phyloP scores from a whole-genome alignment of 92 coral and sea anemone genomes.

The Anthopleura xanthogrammica region DNA sequence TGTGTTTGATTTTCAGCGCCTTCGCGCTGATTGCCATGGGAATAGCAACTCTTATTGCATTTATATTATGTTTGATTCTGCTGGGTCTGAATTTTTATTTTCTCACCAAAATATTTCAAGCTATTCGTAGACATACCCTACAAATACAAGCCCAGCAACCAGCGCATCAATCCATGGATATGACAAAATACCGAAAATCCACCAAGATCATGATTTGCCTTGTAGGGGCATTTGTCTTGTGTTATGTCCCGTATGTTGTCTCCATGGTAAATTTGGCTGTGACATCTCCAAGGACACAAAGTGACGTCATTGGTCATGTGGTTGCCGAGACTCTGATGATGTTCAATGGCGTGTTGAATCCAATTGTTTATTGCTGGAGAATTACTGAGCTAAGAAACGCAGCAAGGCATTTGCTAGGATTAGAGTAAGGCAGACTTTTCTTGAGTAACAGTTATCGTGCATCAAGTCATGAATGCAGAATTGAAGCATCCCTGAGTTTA shows the following conservation, averaged over 20 bases:
- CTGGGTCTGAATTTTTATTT: background rate
- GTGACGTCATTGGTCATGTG: background rate
- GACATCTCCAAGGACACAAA: background rate
- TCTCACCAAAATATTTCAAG: conserved; percentile 1
- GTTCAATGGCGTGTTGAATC: background rate
- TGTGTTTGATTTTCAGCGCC: background rate
- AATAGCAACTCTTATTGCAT: background rate
- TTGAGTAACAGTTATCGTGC: background rate
- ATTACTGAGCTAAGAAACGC: conserved; percentile 17
- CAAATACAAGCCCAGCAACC: conserved; percentile 20
- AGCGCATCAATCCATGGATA: background rate
- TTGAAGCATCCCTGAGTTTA: background rate
- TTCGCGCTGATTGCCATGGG: background rate
- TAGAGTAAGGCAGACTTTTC: background rate
- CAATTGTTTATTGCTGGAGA: conserved; percentile 13
- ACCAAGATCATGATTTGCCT: background rate
- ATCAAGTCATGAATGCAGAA: too few relatives aligned
- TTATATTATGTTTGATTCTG: background rate
- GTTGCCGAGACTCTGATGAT: conserved; percentile 19
- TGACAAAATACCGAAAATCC: conserved; percentile 5
- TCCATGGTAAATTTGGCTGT: background rate
- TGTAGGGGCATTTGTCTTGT: conserved; percentile 10
- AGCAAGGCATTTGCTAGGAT: background rate
- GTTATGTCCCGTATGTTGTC: conserved; percentile 18
- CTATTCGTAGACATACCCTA: conserved; percentile 17